Conservation (phyloP, 2,113 vertebrate species). For the Hiodon tergisus region DNA sequence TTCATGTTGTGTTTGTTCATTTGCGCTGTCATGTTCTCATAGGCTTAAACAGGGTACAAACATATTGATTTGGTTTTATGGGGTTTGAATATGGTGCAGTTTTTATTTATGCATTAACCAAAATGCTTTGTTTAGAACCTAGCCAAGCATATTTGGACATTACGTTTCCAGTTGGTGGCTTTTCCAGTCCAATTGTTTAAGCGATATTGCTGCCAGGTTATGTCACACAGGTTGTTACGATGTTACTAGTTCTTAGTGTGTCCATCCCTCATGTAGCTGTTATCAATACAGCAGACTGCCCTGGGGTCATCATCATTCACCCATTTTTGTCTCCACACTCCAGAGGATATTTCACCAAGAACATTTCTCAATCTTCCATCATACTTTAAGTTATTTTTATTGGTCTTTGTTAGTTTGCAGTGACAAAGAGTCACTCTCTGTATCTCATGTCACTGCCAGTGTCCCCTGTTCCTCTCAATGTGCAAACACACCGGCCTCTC, state of each 20-base stretch:
- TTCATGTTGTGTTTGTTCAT: neutral
- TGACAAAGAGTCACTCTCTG: constrained; percentile 60
- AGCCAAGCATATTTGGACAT: too few relatives aligned
- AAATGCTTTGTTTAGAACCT: too few relatives aligned
- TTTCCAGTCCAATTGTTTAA: too few relatives aligned
- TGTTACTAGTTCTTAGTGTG: too few relatives aligned
- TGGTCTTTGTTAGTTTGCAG: constrained; percentile 53
- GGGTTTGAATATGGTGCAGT: too few relatives aligned
- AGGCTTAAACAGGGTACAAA: neutral
- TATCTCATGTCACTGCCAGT: constrained; percentile 7
- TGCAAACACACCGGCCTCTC: neutral
- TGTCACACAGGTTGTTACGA: too few relatives aligned
- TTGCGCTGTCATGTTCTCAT: neutral
- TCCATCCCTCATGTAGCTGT: neutral
- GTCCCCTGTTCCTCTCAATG: neutral
- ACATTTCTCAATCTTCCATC: constrained; percentile 44
- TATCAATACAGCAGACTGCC: neutral
- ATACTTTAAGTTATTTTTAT: constrained; percentile 47
- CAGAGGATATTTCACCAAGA: neutral
- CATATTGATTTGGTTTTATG: too few relatives aligned
- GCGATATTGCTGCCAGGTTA: too few relatives aligned
- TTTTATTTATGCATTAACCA: too few relatives aligned
- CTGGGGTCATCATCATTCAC: constrained; percentile 13
- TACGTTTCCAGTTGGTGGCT: too few relatives aligned
- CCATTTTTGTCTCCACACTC: too few relatives aligned